Evolutionary conservation across 2,888 invertebrate genomes (phyloP).

Genomic region (Erpobdella octoculata): DNA sequence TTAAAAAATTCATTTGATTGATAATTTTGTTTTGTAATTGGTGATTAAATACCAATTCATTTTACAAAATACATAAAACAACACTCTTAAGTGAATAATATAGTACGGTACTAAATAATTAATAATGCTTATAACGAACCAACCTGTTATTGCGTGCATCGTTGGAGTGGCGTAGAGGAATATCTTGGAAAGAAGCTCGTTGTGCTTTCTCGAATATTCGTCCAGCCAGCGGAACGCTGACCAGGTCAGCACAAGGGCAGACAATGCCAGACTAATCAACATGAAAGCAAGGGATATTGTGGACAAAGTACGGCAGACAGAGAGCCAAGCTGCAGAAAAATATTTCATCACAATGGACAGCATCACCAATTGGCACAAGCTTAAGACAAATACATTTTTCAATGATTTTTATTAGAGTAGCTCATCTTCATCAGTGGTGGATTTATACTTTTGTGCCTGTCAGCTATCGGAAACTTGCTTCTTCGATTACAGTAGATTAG

Average conservation of each 20-base stretch:
- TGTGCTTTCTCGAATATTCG: not conserved
- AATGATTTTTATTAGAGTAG: not conserved
- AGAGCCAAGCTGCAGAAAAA: slow-evolving; percentile 37
- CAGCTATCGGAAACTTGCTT: too few species aligned
- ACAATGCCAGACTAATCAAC: slow-evolving; percentile 36
- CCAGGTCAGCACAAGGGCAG: slow-evolving; percentile 37
- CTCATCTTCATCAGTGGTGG: too few species aligned
- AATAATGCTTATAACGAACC: too few species aligned
- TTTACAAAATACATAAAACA: too few species aligned
- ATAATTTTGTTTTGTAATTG: too few species aligned
- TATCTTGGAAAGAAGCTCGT: slow-evolving; percentile 33
- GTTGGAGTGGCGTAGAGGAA: slow-evolving; percentile 38
- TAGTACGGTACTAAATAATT: too few species aligned
- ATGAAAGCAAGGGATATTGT: slow-evolving; percentile 37
- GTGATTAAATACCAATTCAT: too few species aligned
- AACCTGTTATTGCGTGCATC: slow-evolving; percentile 37
- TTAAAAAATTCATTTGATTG: not conserved
- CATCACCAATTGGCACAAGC: not conserved
- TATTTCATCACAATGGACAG: not conserved
- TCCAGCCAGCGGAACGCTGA: slow-evolving; percentile 34
- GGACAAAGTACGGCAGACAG: slow-evolving; percentile 35
- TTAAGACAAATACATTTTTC: not conserved
- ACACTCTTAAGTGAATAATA: too few species aligned
- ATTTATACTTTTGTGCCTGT: too few species aligned
- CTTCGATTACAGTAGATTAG: too few species aligned